phyloP scores from a whole-genome alignment of 2,797 vertebrate genomes.

The Micropoecilia bifurca region DNA sequence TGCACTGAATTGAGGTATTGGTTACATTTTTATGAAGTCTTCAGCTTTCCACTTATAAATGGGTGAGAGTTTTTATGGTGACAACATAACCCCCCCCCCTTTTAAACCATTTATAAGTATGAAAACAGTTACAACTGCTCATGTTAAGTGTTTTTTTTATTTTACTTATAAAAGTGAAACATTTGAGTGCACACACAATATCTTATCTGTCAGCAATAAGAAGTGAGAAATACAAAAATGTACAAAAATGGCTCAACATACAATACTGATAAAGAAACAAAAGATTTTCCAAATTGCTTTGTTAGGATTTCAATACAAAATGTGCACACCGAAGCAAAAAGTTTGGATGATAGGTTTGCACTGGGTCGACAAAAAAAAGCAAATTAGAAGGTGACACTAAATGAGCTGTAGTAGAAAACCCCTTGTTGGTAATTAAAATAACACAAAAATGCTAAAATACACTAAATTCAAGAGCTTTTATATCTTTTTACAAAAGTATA shows the following conservation, averaged over 20 bases:
- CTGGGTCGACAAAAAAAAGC: constrained; percentile 43
- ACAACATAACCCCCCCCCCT: not conserved
- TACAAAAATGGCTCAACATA: constrained; percentile 74
- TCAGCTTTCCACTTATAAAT: not conserved
- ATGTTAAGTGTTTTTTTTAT: constrained; percentile 77
- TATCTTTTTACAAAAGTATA: constrained; percentile 59
- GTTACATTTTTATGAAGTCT: not conserved
- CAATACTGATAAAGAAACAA: constrained; percentile 74
- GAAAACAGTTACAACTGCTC: constrained; percentile 10
- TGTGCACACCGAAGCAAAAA: constrained; percentile 27
- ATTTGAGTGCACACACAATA: constrained; percentile 67
- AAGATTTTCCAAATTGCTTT: constrained; percentile 36
- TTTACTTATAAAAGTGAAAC: constrained; percentile 82
- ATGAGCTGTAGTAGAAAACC: constrained; percentile 40
- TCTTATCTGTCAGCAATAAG: constrained; percentile 66
- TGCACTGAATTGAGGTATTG: not conserved
- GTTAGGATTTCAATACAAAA: constrained; percentile 20
- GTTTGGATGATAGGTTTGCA: constrained; percentile 35
- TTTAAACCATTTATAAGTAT: not conserved
- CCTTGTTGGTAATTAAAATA: constrained; percentile 49
- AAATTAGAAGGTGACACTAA: constrained; percentile 36
- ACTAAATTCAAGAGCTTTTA: constrained; percentile 42
- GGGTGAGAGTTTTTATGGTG: not conserved
- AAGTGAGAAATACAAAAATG: constrained; percentile 63
- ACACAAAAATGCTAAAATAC: constrained; percentile 37